phyloP scores from a whole-genome alignment of 1,140 invertebrate species.

The Apis cerana region DNA sequence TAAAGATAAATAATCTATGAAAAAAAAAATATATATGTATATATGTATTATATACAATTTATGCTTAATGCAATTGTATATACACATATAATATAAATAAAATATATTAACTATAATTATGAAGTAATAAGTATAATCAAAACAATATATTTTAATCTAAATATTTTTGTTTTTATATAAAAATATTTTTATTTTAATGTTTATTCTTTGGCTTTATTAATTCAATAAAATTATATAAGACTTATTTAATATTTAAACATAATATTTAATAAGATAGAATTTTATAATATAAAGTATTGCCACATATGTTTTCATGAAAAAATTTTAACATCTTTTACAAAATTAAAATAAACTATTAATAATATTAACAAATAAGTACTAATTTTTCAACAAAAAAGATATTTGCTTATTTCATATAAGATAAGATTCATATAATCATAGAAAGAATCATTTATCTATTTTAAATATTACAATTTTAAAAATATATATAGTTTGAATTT shows the following conservation, averaged over 20 bases:
- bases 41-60: neutral
- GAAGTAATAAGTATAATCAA: neutral
- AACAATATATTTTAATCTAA: neutral
- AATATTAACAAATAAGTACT: neutral
- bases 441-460: neutral
- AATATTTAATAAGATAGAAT: neutral
- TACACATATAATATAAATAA: neutral
- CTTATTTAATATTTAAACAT: neutral
- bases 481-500: neutral
- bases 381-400: neutral
- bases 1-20: slow-evolving; percentile 6
- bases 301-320: neutral
- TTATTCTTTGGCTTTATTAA: too few species aligned
- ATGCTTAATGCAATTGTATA: neutral
- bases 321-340: neutral
- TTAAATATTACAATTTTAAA: neutral
- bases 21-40: neutral
- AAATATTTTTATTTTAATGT: neutral
- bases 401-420: neutral
- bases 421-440: too few species aligned
- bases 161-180: neutral
- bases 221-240: neutral
- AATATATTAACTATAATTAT: neutral
- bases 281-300: neutral
- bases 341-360: neutral